phyloP scores from a whole-genome alignment of 2,113 vertebrate genomes.

The Nymphicus hollandicus region DNA sequence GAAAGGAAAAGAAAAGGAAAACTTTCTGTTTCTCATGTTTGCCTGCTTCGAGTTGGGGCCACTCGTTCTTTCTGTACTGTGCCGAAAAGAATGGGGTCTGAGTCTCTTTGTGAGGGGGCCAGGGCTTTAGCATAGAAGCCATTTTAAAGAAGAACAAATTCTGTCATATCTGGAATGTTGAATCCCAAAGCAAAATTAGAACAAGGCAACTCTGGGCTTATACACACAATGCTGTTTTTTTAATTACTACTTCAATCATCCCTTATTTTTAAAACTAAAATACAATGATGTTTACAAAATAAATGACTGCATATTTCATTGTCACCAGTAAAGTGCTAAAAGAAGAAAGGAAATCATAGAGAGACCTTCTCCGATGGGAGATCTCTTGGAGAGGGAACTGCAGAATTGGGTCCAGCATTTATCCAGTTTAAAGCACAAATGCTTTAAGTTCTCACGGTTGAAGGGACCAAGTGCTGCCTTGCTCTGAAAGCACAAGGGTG shows the following conservation, averaged over 20 bases:
- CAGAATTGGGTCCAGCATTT: background rate
- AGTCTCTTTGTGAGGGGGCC: background rate
- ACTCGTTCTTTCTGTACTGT: background rate
- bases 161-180: constrained; percentile 17
- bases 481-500: background rate
- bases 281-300: constrained; percentile 17
- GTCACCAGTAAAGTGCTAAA: constrained; percentile 36
- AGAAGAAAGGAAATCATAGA: constrained; percentile 21
- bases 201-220: constrained; percentile 23
- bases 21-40: constrained; percentile 49
- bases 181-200: constrained; percentile 35
- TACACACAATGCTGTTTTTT: constrained; percentile 1
- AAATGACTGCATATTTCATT: constrained; percentile 6
- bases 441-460: background rate
- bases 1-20: constrained; percentile 23
- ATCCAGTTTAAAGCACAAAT: background rate
- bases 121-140: background rate
- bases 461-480: background rate
- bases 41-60: background rate
- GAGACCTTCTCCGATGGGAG: background rate
- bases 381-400: background rate
- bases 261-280: constrained; percentile 6
- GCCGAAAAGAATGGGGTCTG: background rate
- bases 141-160: background rate
- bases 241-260: constrained; percentile 37